phyloP scores from a whole-genome alignment of 2,113 vertebrate genomes.

The Amia ocellicauda region DNA sequence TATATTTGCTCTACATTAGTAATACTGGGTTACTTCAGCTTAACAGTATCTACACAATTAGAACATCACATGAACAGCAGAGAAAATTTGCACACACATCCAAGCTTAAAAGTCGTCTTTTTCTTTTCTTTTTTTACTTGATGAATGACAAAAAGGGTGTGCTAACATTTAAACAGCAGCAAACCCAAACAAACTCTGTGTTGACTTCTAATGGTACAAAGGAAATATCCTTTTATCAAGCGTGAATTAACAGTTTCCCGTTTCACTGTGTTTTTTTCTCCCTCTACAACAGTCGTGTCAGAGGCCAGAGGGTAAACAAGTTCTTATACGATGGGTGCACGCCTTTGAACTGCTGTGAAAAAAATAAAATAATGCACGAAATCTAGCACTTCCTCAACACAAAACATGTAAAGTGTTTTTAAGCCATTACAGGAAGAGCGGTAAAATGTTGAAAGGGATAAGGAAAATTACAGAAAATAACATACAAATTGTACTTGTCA shows the following conservation, averaged over 20 bases:
- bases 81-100: constrained; percentile 26
- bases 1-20: constrained; percentile 26
- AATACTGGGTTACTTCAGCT: too few relatives aligned
- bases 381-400: too few relatives aligned
- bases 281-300: constrained; percentile 31
- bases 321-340: too few relatives aligned
- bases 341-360: too few relatives aligned
- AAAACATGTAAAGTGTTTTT: too few relatives aligned
- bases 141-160: constrained; percentile 53
- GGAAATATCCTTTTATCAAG: constrained; percentile 79
- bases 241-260: constrained; percentile 79
- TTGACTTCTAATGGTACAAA: constrained; percentile 71
- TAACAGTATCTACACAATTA: too few relatives aligned
- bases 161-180: constrained; percentile 60
- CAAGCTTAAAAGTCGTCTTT: constrained; percentile 41
- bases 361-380: too few relatives aligned
- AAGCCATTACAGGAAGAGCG: too few relatives aligned
- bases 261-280: constrained; percentile 59
- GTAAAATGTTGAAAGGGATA: too few relatives aligned
- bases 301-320: constrained; percentile 39
- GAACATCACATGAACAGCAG: too few relatives aligned
- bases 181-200: constrained; percentile 75
- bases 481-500: too few relatives aligned
- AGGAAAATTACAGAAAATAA: too few relatives aligned
- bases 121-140: constrained; percentile 54